Evolutionary conservation across 2,113 vertebrate species (phyloP).

Genomic region (Fukomys damarensis): DNA sequence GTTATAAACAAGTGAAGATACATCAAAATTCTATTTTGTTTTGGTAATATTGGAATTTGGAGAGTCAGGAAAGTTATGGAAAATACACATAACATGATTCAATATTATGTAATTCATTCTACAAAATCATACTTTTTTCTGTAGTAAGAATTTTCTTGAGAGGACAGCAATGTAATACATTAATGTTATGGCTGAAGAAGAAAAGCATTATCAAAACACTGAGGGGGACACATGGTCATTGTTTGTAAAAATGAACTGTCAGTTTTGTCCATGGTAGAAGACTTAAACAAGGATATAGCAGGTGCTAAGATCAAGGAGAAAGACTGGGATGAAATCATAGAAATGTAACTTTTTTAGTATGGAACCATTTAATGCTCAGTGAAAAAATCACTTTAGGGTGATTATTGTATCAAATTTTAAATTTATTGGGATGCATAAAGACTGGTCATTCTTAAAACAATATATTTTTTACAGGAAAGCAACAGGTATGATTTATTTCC

Average conservation of each 20-base stretch:
- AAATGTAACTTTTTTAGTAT: not conserved
- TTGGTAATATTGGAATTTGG: not conserved
- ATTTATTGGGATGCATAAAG: not conserved
- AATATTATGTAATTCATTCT: not conserved
- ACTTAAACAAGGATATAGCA: not conserved
- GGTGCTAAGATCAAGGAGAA: not conserved
- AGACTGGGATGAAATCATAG: not conserved
- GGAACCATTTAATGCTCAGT: not conserved
- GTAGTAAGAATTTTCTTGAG: not conserved
- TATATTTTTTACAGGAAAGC: not conserved
- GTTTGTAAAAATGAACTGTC: not conserved
- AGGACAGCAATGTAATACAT: not conserved
- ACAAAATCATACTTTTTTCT: not conserved
- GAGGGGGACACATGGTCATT: not conserved
- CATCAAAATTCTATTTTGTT: not conserved
- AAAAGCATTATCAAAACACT: not conserved
- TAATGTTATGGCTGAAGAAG: not conserved
- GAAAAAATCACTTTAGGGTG: not conserved
- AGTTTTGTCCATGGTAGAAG: not conserved
- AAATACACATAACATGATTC: not conserved
- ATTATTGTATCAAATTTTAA: not conserved
- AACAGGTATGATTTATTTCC: not conserved
- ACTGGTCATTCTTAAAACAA: not conserved
- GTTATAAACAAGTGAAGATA: not conserved
- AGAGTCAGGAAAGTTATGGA: not conserved